Evolutionary conservation across 2,113 vertebrate species (phyloP).

Genomic region (Hiodon tergisus): DNA sequence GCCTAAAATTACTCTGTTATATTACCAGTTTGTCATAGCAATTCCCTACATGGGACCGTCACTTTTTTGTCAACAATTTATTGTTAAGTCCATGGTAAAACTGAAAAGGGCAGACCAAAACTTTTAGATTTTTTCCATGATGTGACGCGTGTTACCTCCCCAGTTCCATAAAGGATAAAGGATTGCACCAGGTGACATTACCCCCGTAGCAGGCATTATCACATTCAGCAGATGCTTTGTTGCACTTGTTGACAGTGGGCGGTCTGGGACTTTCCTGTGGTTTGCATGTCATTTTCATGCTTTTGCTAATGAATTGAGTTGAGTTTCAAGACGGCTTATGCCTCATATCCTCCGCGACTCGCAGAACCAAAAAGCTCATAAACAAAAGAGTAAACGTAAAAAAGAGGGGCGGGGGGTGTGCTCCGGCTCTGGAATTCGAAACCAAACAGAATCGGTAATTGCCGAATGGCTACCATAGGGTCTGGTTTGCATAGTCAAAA

Average conservation of each 20-base stretch:
- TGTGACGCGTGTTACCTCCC: background rate
- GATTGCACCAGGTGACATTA: background rate
- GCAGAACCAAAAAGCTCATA: background rate
- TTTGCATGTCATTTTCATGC: background rate
- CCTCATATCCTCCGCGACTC: slow-evolving; percentile 7
- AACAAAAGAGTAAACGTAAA: slow-evolving; percentile 5
- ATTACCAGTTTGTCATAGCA: slow-evolving; percentile 5
- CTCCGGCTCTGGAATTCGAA: background rate
- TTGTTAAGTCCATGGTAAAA: background rate
- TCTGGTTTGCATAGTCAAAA: background rate
- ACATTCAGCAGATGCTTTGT: background rate
- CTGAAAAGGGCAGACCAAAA: background rate
- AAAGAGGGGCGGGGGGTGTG: too few species aligned
- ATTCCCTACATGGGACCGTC: slow-evolving; percentile 7
- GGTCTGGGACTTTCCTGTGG: background rate
- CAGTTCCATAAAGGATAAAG: background rate
- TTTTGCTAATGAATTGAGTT: slow-evolving; percentile 3
- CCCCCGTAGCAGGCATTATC: background rate
- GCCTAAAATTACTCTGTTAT: slow-evolving; percentile 6
- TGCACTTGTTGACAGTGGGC: background rate
- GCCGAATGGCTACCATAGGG: background rate
- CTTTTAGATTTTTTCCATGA: too few species aligned
- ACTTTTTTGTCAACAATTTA: slow-evolving; percentile 12
- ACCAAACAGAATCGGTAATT: slow-evolving; percentile 14
- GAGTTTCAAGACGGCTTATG: slow-evolving; percentile 11